Evolutionary conservation across 2,797 vertebrate genomes (phyloP).

Genomic region (Geotrypetes seraphini): DNA sequence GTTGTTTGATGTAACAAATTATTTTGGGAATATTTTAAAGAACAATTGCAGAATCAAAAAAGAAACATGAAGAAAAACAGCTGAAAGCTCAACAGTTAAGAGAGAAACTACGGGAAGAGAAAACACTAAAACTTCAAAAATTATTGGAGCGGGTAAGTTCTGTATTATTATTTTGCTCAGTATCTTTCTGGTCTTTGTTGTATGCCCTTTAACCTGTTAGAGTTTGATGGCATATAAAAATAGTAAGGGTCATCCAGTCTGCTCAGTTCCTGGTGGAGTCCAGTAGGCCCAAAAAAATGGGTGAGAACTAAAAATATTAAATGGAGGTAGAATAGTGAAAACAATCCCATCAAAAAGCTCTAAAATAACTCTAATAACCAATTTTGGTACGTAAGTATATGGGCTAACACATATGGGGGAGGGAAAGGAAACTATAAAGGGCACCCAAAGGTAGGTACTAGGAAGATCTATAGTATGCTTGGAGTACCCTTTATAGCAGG

Average conservation of each 20-base stretch:
- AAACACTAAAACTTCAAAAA: constrained; percentile 93
- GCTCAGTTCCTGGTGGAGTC: background rate
- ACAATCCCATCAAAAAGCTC: too few species aligned
- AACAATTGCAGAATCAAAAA: constrained; percentile 97
- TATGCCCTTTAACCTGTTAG: background rate
- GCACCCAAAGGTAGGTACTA: too few species aligned
- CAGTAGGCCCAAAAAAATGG: too few species aligned
- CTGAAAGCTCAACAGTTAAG: constrained; percentile 96
- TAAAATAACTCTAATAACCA: too few species aligned
- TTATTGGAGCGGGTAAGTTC: constrained; percentile 86
- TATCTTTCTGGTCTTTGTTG: background rate
- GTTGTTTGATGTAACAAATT: constrained; percentile 1
- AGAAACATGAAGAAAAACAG: constrained; percentile 98
- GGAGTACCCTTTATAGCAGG: too few species aligned
- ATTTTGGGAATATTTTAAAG: constrained; percentile 68
- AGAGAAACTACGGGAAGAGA: constrained; percentile 91
- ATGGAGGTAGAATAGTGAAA: too few species aligned
- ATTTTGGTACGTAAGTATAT: too few species aligned
- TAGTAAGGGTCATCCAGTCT: background rate
- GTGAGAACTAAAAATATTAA: too few species aligned
- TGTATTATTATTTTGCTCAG: background rate
- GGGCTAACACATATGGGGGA: too few species aligned
- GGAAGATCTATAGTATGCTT: too few species aligned
- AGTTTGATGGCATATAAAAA: background rate
- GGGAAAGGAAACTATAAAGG: too few species aligned